A percentile compares a stretch with the other conserved stretches of the same genome.
Evolutionary conservation across 2,113 vertebrate genomes (phyloP).

Genomic region (Reinhardtius hippoglossoides): DNA sequence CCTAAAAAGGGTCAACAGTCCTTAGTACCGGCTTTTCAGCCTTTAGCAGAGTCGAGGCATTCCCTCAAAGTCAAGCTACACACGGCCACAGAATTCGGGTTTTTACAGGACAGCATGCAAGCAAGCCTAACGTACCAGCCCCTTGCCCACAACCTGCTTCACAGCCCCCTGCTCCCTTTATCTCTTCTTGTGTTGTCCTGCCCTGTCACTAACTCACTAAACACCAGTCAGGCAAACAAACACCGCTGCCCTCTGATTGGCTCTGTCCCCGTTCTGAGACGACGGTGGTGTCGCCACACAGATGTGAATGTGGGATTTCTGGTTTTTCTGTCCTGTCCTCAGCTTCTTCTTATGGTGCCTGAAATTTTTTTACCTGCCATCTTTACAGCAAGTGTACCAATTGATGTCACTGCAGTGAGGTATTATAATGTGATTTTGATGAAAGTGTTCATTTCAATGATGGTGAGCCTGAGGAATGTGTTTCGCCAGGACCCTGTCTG

Average conservation of each 20-base stretch:
- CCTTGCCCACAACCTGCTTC: conserved; percentile 32
- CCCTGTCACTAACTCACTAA: conserved; percentile 71
- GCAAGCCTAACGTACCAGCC: conserved; percentile 26
- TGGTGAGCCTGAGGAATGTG: background rate
- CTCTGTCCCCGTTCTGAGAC: background rate
- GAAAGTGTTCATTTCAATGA: background rate
- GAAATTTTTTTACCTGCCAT: background rate
- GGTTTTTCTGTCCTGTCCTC: conserved; percentile 6
- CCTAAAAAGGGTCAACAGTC: background rate
- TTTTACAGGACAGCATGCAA: conserved; percentile 49
- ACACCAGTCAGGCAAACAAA: conserved; percentile 23
- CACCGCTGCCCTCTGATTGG: conserved; percentile 13
- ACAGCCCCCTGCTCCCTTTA: conserved; percentile 27
- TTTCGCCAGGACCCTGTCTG: background rate
- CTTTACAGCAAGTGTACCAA: background rate
- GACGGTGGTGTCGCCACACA: background rate
- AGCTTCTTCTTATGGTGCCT: conserved; percentile 9
- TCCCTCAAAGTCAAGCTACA: background rate
- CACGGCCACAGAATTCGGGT: background rate
- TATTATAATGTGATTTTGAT: background rate
- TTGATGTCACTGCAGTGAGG: background rate
- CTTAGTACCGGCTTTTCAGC: background rate
- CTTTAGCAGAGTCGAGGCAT: background rate
- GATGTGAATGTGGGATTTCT: background rate
- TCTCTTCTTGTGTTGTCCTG: conserved; percentile 46